A percentile compares a stretch with the other conserved stretches of the same genome.
Evolutionary conservation across 2,888 invertebrate species (phyloP).

Genomic region (Sminthurinus aureus): DNA sequence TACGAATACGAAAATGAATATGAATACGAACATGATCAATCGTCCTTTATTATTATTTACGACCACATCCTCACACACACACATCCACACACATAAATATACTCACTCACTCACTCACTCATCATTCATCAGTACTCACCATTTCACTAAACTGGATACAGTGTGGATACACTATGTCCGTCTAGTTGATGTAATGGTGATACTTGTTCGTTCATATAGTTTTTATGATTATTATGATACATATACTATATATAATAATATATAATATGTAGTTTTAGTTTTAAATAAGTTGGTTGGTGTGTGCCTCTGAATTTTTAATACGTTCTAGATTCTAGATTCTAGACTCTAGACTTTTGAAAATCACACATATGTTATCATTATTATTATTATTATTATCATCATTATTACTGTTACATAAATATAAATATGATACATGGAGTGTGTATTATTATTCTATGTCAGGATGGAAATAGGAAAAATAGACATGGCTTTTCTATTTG

Average conservation of each 20-base stretch:
- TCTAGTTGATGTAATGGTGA: neutral
- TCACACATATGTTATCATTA: neutral
- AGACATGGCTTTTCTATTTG: neutral
- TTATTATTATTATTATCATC: neutral
- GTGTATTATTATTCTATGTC: slow-evolving; percentile 2
- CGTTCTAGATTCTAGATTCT: neutral
- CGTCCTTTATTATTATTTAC: slow-evolving; percentile 47
- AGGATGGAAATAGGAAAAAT: neutral
- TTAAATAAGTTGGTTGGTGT: neutral
- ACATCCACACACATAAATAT: neutral
- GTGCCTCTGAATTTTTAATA: slow-evolving; percentile 24
- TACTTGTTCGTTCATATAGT: too few relatives aligned
- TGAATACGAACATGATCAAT: slow-evolving; percentile 36
- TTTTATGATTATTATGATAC: neutral
- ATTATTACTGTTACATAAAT: neutral
- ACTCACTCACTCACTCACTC: neutral
- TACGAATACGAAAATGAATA: neutral
- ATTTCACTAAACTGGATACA: neutral
- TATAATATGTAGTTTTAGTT: too few relatives aligned
- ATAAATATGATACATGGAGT: neutral
- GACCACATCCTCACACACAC: slow-evolving; percentile 2
- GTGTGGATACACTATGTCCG: neutral
- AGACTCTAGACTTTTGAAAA: neutral
- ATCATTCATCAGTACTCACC: too few relatives aligned
- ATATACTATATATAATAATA: too few relatives aligned